phyloP scores from a whole-genome alignment of 2,888 invertebrate genomes.

The Platypus cylindrus region DNA sequence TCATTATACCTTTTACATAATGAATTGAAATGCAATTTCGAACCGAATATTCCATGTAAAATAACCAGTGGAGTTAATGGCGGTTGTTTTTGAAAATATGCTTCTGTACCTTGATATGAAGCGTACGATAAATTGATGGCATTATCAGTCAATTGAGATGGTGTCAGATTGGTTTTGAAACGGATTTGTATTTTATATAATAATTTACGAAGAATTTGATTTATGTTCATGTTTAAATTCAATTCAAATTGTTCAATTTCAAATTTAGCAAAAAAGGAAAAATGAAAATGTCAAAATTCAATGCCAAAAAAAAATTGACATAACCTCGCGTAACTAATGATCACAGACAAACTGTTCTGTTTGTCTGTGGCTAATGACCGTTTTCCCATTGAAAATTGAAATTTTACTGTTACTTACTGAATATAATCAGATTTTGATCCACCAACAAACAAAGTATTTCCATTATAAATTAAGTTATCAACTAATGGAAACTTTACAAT shows the following conservation, averaged over 20 bases:
- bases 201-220: slow-evolving; percentile 16
- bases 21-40: slow-evolving; percentile 76
- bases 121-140: slow-evolving; percentile 44
- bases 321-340: too few relatives aligned
- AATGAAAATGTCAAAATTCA: slow-evolving; percentile 1
- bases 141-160: too few relatives aligned
- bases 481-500: slow-evolving; percentile 53
- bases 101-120: slow-evolving; percentile 46
- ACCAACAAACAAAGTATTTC: slow-evolving; percentile 72
- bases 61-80: slow-evolving; percentile 57
- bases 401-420: slow-evolving; percentile 37
- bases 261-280: too few relatives aligned
- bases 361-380: too few relatives aligned
- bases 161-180: slow-evolving; percentile 6
- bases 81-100: slow-evolving; percentile 22
- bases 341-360: too few relatives aligned
- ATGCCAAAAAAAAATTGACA: too few relatives aligned
- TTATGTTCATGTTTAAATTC: too few relatives aligned
- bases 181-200: slow-evolving; percentile 9
- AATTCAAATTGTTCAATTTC: too few relatives aligned
- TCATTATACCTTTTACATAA: slow-evolving; percentile 49
- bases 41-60: slow-evolving; percentile 78
- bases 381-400: too few relatives aligned
- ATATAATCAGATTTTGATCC: slow-evolving; percentile 76
- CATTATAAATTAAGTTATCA: slow-evolving; percentile 28